Evolutionary conservation across 2,888 invertebrate species (phyloP).

Genomic region (Dynastes hyllus): DNA sequence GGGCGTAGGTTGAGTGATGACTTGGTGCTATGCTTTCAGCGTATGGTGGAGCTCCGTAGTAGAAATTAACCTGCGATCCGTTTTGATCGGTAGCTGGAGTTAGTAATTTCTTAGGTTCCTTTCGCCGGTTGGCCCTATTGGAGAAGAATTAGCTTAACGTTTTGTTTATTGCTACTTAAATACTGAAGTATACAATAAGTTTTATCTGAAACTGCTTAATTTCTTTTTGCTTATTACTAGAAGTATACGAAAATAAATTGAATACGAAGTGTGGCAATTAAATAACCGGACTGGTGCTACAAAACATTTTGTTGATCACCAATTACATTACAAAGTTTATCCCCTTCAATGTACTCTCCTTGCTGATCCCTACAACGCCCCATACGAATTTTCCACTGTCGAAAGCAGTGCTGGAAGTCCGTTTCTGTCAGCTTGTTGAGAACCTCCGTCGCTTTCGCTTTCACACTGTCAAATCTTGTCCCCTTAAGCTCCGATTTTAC

Average conservation of each 20-base stretch:
- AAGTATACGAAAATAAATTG: background rate
- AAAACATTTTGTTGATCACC: no score
- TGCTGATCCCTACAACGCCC: no score
- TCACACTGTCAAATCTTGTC: no score
- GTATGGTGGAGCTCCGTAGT: slow-evolving; percentile 95
- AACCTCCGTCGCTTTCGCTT: no score
- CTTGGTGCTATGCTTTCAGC: slow-evolving; percentile 96
- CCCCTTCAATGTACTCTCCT: no score
- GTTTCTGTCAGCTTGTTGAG: no score
- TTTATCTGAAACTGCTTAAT: background rate
- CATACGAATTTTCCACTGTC: no score
- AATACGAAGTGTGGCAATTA: no score
- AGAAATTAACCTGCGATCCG: slow-evolving; percentile 96
- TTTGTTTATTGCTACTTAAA: background rate
- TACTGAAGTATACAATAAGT: background rate
- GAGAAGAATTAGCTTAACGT: background rate
- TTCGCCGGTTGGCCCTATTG: slow-evolving; percentile 84
- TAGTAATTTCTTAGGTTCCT: slow-evolving; percentile 93
- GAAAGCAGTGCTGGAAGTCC: no score
- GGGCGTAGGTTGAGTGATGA: slow-evolving; percentile 95
- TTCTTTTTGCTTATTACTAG: background rate
- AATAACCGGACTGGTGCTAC: no score
- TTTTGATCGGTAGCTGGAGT: slow-evolving; percentile 93
- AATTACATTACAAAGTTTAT: no score
- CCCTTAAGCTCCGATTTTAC: no score